Evolutionary conservation across 2,797 vertebrate species (phyloP), one percentile per base, ranked within the genome.

Genomic region (Acrossocheilus fasciatus): DNA sequence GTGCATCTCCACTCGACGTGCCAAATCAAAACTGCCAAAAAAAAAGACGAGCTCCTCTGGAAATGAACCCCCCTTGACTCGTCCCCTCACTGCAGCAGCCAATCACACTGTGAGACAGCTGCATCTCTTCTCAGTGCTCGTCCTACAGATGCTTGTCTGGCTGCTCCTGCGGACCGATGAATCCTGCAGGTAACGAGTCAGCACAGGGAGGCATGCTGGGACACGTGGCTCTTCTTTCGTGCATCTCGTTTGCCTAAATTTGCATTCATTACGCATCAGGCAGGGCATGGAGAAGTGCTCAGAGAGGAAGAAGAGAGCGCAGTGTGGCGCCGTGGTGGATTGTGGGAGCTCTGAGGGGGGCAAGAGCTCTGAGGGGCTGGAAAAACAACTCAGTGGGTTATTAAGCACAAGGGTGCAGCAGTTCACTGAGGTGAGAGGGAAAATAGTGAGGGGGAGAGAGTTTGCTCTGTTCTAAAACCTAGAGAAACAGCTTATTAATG

Each of bases 241-340:
- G 92, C 95, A 95, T 95, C 92, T 96, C 91, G 93, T 95, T 94
- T 95, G 91, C 93, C 91, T 95, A 92, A 89, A 95, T 96, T 96
- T 92, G 92, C 95, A 96, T 95, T 93, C 89, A 94, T 95, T 95
- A 95, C 70, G 69, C 54, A 87, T 90, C 85, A 88, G 81, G 83
- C 82, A 20, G 81, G 76, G 74, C 52, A 66, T 36, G 64, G 80
- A 70, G 86, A 85, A 85, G 83, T 66, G 81, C 79, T 80, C 36
- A 15, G 47, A 68, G 78, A 70, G 54, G 68, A 62, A 81, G 81
- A 83, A 81, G 85, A 41, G 75, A 43, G 54, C 79, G 6, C 64
- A 77, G 77, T 88, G 80, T 82, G 82, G 77, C 9, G 41, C 70
- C 72, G 12, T 15, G 52, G 86, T 45, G 83, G 72, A 50, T 77